These are phyloP conservation scores for Gallinago jamesoni DNA, from an alignment of 2,113 vertebrate genomes.

Conservation along the genomic window DNA sequence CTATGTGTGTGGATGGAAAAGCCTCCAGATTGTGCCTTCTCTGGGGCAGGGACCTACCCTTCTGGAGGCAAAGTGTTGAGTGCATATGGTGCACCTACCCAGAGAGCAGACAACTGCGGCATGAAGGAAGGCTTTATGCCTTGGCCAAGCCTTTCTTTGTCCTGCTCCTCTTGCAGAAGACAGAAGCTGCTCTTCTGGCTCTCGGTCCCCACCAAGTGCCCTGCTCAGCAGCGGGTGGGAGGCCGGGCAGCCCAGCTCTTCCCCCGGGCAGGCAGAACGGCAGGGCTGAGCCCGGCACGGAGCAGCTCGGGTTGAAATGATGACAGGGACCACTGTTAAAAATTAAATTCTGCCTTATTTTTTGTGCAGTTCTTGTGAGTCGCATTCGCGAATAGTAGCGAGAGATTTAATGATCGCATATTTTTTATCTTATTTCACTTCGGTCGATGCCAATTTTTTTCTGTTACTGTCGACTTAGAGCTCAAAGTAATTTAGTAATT, in stretches of 20 bases:
- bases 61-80: not conserved
- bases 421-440: slow-evolving; percentile 97
- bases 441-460: slow-evolving; percentile 99
- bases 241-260: not conserved
- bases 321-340: slow-evolving; percentile 97
- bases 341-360: slow-evolving; percentile 99
- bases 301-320: slow-evolving; percentile 89
- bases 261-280: not conserved
- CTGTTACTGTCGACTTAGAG: slow-evolving; percentile 99
- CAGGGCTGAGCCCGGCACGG: slow-evolving; percentile 18
- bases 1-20: not conserved
- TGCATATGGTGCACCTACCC: accelerated
- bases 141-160: not conserved
- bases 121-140: not conserved
- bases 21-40: not conserved
- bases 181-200: not conserved
- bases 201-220: not conserved
- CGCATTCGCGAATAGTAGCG: slow-evolving; percentile 95
- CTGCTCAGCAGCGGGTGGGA: not conserved
- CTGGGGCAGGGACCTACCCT: not conserved
- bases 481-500: slow-evolving; percentile 99
- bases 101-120: not conserved
- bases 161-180: not conserved
- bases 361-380: slow-evolving; percentile 96
- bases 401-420: slow-evolving; percentile 99